Conservation (phyloP, 2,888 invertebrate species). For the Leptinotarsa haldemani region DNA sequence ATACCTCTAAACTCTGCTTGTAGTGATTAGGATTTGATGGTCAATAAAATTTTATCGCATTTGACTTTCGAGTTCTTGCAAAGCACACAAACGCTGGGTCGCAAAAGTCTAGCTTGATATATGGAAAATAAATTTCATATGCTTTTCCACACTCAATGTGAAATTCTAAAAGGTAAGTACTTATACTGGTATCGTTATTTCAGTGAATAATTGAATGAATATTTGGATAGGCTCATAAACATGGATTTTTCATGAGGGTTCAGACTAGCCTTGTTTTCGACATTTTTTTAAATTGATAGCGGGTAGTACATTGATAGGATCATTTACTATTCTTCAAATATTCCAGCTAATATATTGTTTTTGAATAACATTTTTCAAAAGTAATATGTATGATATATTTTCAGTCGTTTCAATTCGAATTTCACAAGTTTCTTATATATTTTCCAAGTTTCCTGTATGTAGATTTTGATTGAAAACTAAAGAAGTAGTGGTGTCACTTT, state of each 20-base stretch:
- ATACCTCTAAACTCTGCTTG: constrained; percentile 27
- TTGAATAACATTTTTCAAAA: too few relatives aligned
- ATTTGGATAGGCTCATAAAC: background rate
- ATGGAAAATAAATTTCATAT: constrained; percentile 28
- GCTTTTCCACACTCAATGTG: background rate
- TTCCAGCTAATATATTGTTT: too few relatives aligned
- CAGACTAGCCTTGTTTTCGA: too few relatives aligned
- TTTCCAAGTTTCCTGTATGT: too few relatives aligned
- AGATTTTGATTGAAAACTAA: too few relatives aligned
- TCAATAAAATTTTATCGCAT: constrained; percentile 33
- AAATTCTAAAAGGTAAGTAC: constrained; percentile 7
- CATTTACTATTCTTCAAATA: too few relatives aligned
- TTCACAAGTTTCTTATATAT: too few relatives aligned
- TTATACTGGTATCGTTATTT: background rate
- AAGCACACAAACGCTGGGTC: constrained; percentile 25
- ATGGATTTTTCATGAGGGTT: background rate
- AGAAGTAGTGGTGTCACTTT: too few relatives aligned
- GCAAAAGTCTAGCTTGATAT: constrained; percentile 27
- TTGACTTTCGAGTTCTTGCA: constrained; percentile 23
- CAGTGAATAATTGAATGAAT: background rate
- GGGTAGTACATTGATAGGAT: too few relatives aligned
- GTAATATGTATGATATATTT: too few relatives aligned
- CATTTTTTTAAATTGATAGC: too few relatives aligned
- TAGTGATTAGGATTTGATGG: constrained; percentile 31
- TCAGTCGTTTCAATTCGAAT: too few relatives aligned